A percentile compares a stretch with the other conserved stretches of the same genome.
These are phyloP conservation scores for Iphiclides podalirius DNA, from an alignment of 2,888 invertebrate species.

Conservation along the genomic window DNA sequence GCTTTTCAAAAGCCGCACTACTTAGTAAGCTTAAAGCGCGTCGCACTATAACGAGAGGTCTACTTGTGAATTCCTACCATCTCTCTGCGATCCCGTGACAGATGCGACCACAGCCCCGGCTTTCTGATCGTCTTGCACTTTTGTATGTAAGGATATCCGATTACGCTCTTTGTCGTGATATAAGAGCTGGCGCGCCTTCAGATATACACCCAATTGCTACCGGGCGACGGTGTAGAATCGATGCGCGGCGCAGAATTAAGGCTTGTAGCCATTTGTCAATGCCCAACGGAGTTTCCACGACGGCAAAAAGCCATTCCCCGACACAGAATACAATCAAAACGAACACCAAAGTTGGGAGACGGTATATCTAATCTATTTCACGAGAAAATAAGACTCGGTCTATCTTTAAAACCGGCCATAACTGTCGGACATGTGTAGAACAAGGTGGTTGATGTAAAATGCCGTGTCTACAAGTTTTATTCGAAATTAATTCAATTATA, in stretches of 20 bases:
- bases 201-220: conserved; percentile 10
- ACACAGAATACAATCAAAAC: conserved; percentile 24
- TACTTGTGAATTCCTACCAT: conserved; percentile 15
- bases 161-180: conserved; percentile 18
- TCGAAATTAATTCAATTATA: conserved; percentile 25
- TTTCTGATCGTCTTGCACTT: conserved; percentile 18
- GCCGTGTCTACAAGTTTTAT: conserved; percentile 24
- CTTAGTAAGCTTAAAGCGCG: neutral
- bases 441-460: conserved; percentile 22
- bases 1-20: too few relatives aligned
- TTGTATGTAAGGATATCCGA: conserved; percentile 22
- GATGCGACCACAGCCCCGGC: conserved; percentile 16
- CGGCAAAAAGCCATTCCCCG: conserved; percentile 24
- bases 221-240: conserved; percentile 1
- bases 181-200: neutral
- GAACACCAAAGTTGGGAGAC: conserved; percentile 26
- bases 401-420: conserved; percentile 19
- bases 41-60: conserved; percentile 3
- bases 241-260: neutral
- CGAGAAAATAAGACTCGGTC: conserved; percentile 11
- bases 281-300: conserved; percentile 21
- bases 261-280: conserved; percentile 28
- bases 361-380: conserved; percentile 26
- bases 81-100: conserved; percentile 10
- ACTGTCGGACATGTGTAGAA: conserved; percentile 23